Evolutionary conservation across 2,888 invertebrate species (phyloP).

Genomic region (Stegana nigrithorax): DNA sequence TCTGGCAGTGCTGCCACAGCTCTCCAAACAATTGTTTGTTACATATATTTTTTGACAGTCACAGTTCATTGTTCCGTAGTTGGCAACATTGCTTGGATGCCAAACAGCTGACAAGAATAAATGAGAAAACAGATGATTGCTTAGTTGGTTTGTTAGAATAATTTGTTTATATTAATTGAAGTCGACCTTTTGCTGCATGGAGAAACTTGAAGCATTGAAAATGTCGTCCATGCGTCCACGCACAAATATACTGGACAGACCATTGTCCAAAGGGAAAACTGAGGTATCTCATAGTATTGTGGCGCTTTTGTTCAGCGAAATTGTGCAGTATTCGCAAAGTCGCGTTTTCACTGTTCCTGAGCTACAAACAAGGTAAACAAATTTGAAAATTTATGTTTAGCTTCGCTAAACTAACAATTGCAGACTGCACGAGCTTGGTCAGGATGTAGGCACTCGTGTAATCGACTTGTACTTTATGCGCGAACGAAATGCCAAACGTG

Average conservation of each 20-base stretch:
- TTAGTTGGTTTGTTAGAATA: slow-evolving; percentile 22
- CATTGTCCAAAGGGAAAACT: slow-evolving; percentile 90
- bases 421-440: slow-evolving; percentile 93
- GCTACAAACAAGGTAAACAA: slow-evolving; percentile 87
- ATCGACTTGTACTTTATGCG: slow-evolving; percentile 94
- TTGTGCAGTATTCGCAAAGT: slow-evolving; percentile 98
- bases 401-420: slow-evolving; percentile 10
- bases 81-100: no score
- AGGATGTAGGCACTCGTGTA: slow-evolving; percentile 92
- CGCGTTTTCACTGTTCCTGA: slow-evolving; percentile 95
- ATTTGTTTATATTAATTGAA: slow-evolving; percentile 19
- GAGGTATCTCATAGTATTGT: slow-evolving; percentile 94
- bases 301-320: slow-evolving; percentile 96
- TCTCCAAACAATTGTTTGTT: no score
- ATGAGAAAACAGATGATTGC: not conserved
- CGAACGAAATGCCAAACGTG: slow-evolving; percentile 93
- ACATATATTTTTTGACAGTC: no score
- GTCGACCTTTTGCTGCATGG: slow-evolving; percentile 46
- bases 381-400: not conserved
- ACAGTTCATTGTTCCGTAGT: no score
- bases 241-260: slow-evolving; percentile 83
- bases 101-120: no score
- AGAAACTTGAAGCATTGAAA: slow-evolving; percentile 65
- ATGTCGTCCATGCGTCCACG: slow-evolving; percentile 66
- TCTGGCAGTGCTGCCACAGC: not conserved